phyloP scores from a whole-genome alignment of 2,797 vertebrate species.

The Sebastes kiyomatsui region DNA sequence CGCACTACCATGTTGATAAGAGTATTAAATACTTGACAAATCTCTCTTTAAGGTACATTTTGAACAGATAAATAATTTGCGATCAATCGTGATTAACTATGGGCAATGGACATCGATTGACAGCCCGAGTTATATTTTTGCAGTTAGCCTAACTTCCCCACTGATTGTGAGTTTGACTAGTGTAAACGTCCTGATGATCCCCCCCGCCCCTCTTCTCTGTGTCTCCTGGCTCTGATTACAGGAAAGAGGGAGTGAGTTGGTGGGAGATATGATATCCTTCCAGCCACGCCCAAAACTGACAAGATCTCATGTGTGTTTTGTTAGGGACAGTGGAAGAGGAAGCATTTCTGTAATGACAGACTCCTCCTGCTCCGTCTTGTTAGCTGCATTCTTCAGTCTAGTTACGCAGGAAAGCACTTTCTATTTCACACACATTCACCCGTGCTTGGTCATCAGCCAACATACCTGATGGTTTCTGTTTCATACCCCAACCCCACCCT shows the following conservation, averaged over 20 bases:
- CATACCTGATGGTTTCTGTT: background rate
- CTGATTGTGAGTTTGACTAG: no score
- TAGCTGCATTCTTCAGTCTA: background rate
- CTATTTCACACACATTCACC: background rate
- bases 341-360: conserved; percentile 3
- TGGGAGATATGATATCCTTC: conserved; percentile 68
- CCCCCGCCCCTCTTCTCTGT: background rate
- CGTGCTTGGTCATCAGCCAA: background rate
- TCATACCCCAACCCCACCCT: background rate
- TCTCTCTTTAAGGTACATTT: no score
- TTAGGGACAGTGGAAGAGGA: conserved; percentile 41
- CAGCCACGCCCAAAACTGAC: conserved; percentile 71
- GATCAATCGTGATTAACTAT: no score
- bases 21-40: no score
- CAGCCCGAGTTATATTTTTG: no score
- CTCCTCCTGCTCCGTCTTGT: background rate
- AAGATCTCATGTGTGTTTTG: conserved; percentile 71
- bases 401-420: background rate
- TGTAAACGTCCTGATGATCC: background rate
- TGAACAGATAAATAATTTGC: no score
- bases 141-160: background rate
- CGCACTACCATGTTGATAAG: no score
- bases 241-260: conserved; percentile 62
- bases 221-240: conserved; percentile 63
- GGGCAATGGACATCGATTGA: no score